Percentiles rank a stretch among this genome's conserved stretches.
These are phyloP conservation scores for Hucho hucho DNA, from an alignment of 2,113 vertebrate genomes.

Conservation along the genomic window DNA sequence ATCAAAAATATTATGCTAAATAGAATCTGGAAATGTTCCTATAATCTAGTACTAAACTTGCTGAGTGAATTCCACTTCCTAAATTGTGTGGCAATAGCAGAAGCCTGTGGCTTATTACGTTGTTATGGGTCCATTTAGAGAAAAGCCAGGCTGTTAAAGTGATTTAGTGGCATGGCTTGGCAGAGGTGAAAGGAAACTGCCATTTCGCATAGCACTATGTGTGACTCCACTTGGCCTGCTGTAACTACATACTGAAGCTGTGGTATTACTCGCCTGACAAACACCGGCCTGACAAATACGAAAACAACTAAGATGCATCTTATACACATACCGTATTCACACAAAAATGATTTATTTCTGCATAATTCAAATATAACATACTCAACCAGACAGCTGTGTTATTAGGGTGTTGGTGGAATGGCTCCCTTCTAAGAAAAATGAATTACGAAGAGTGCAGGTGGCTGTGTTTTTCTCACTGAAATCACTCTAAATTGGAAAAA, in stretches of 20 bases:
- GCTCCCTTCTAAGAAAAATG: too few species aligned
- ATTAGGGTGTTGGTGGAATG: too few species aligned
- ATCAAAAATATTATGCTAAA: neutral
- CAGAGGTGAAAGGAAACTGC: slow-evolving; percentile 40
- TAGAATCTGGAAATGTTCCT: neutral
- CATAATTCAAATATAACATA: too few species aligned
- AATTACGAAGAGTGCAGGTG: too few species aligned
- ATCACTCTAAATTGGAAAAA: neutral
- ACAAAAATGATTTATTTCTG: too few species aligned
- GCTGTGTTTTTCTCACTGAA: too few species aligned
- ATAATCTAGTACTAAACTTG: slow-evolving; percentile 3
- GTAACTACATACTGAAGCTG: slow-evolving; percentile 10
- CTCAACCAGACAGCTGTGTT: too few species aligned
- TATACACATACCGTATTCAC: neutral
- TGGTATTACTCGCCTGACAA: neutral
- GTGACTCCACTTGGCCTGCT: slow-evolving; percentile 38
- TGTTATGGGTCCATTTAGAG: slow-evolving; percentile 52
- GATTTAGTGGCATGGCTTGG: slow-evolving; percentile 46
- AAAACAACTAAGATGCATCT: neutral
- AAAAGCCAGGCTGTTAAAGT: slow-evolving; percentile 50
- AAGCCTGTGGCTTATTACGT: slow-evolving; percentile 53
- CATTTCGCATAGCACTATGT: slow-evolving; percentile 26
- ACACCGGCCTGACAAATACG: neutral
- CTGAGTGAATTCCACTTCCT: slow-evolving; percentile 42
- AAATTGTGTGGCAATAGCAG: slow-evolving; percentile 31